Base-by-base conservation (phyloP, 2,888 invertebrate genomes). In the Ptycholaimellus sp. region DNA sequence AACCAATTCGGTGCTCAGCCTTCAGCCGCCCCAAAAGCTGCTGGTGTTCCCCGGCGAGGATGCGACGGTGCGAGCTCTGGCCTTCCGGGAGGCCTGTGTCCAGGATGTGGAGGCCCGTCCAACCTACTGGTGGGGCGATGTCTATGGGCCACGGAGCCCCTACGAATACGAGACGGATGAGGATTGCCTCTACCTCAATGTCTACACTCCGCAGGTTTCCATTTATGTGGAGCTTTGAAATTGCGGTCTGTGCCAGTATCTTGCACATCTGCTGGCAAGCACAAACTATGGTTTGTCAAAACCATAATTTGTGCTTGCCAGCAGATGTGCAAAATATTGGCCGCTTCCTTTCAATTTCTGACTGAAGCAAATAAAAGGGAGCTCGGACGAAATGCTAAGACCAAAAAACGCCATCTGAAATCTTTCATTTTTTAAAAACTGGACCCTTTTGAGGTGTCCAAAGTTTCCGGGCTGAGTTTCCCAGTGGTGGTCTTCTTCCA, bases 141-240 rank as follows among this genome's bases (percentile, higher is more conserved):
- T n/a, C 45, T 50, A 16, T 42, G 44, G 21, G 40, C 48, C 6
- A 36, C 45, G 42, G 33, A 44, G 42, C 18, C 50, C 49, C 1
- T 55, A 52, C 37, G 50, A 51, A 29, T 68, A 75, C 22, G 75
- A 76, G 50, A 77, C 83, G 64, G 76, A 83, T 51, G 90, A 90
- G 60, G 87, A 90, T 56, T 90, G 90, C 50, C 68, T 90, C 0
- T 90, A 87, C 57, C 66, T 90, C 38, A 90, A 90, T 56, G 69
- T 90, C 37, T 90, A 73, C 59, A 75, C 80, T 1, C 87, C 87
- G 3, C 72, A 73, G 60, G 61, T 61, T 35, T 39, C 49, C 46
- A 3, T n/a, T 19, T 11, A 14, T 20, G 13, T 16, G n/a, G 6
- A 16, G 9, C 7, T 30, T 30, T 14, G 9, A 33, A 33, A 14